Base-by-base conservation (phyloP, 1,140 invertebrate genomes). In the Pseudomyrmex flavicornis region DNA sequence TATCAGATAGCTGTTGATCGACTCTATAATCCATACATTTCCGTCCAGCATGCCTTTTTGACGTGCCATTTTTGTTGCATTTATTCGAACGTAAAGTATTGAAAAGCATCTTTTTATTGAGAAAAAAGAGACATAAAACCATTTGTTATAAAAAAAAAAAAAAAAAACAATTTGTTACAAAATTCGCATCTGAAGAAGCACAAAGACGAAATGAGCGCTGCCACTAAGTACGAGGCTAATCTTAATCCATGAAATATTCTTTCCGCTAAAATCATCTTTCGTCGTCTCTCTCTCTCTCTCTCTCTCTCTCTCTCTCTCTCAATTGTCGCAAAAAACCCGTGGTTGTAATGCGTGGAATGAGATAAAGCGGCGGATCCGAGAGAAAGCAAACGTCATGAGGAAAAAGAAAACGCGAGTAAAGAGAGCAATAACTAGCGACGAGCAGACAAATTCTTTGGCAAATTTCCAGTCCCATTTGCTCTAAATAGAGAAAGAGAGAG, bases 221-320 rank as follows among this genome's bases (percentile, higher is more conserved):
- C 70, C 35, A 22, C 35, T 35, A 35, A 26, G 63, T 59, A 58
- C 82, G 61, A 82, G 44, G 76, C 82, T 91, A 90, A 91, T 91
- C 87, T 91, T 90, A 91, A 92, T 91, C 89, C 89, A 79, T 91
- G 80, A 91, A 91, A 90, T 90, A 91, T 90, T 91, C 88, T 84
- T 83, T 35, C 80, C 62, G 2, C 26, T 88, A 82, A 88, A 88
- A 90, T 91, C 66, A n/a, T 35, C 44, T 74, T 52, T 74, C 50
- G 35, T 35, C 50, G 12, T 59, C 48, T 77, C 46, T 26, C 22
- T 46, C 20, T 52, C 77, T 26, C 26, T 26, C 26, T 66, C 17
- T 17, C 17, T 17, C 17, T 17, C 17, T 17, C 17, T 17, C 17
- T 17, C 35, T 77, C 46, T 22, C 44, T 46, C 35, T 52, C 77